Percentiles rank a stretch among this genome's conserved stretches.
phyloP scores from a whole-genome alignment of 2,888 invertebrate species.

The Fabriciana adippe region DNA sequence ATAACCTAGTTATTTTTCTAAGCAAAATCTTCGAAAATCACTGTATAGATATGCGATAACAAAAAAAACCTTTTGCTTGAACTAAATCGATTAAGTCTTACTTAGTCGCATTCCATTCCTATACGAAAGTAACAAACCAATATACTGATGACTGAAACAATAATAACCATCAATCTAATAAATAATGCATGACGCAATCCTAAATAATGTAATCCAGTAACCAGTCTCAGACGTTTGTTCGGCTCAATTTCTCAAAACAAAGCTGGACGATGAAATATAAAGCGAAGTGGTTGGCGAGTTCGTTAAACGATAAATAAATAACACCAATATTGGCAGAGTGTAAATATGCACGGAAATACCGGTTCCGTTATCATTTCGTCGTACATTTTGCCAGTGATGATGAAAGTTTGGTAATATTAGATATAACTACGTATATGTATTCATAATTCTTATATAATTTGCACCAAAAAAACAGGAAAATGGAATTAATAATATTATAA shows the following conservation, averaged over 20 bases:
- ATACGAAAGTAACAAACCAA: too few species aligned
- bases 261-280: constrained; percentile 10
- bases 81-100: too few species aligned
- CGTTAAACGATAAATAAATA: constrained; percentile 29
- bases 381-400: constrained; percentile 9
- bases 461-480: background rate
- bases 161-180: constrained; percentile 2
- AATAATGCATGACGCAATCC: constrained; percentile 21
- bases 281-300: constrained; percentile 13
- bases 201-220: constrained; percentile 19
- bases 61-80: too few species aligned
- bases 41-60: too few species aligned
- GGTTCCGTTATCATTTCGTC: constrained; percentile 8
- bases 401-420: constrained; percentile 9
- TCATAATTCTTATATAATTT: background rate
- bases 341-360: constrained; percentile 16
- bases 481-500: background rate
- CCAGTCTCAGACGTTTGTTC: constrained; percentile 20
- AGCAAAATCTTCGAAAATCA: too few species aligned
- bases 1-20: too few species aligned
- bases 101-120: too few species aligned
- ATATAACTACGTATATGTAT: background rate
- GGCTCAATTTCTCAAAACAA: constrained; percentile 25
- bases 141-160: background rate
- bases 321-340: constrained; percentile 20